Evolutionary conservation across 1,140 invertebrate genomes (phyloP).

Genomic region (Archegozetes longisetosus): DNA sequence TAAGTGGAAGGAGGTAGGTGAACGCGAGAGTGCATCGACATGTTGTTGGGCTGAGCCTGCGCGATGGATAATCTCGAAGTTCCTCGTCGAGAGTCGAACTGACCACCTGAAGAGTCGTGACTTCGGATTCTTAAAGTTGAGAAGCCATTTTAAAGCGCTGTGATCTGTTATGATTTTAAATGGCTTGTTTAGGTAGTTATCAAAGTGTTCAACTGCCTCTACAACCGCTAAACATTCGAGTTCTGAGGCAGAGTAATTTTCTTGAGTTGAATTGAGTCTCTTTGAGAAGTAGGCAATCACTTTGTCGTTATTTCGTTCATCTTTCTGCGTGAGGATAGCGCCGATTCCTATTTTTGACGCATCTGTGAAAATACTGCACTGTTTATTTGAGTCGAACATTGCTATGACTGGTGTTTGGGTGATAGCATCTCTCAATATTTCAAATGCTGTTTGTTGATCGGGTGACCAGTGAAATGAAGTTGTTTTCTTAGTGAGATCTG

Average conservation of each 20-base stretch:
- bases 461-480: neutral
- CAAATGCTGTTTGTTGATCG: neutral
- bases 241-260: slow-evolving; percentile 3
- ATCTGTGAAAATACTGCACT: neutral
- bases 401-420: neutral
- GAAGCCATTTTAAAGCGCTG: neutral
- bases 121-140: neutral
- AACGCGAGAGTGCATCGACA: slow-evolving; percentile 7
- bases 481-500: neutral
- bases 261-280: neutral
- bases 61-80: slow-evolving; percentile 17
- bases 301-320: slow-evolving; percentile 29
- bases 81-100: slow-evolving; percentile 26
- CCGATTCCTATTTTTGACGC: slow-evolving; percentile 11
- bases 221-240: slow-evolving; percentile 12
- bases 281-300: slow-evolving; percentile 28
- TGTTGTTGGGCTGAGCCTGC: neutral
- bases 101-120: slow-evolving; percentile 11
- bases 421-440: neutral
- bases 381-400: neutral
- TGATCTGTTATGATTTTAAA: slow-evolving; percentile 12
- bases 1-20: neutral
- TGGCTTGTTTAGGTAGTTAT: slow-evolving; percentile 8
- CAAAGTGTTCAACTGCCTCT: slow-evolving; percentile 11
- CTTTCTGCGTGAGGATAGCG: neutral